phyloP scores from a whole-genome alignment of 2,113 vertebrate genomes.

The Pao palembangensis region DNA sequence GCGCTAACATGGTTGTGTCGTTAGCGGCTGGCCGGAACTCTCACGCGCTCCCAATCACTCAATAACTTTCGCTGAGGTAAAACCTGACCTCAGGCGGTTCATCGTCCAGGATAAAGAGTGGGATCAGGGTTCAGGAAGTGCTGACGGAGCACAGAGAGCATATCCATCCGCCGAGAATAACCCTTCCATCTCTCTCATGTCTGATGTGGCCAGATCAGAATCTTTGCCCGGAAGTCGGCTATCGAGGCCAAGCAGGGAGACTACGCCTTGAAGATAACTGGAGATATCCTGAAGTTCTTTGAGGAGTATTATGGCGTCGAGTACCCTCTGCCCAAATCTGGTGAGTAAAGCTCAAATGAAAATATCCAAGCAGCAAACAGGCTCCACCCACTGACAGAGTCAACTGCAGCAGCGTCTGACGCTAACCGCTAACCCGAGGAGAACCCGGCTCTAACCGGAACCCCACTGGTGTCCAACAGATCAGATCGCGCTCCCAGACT shows the following conservation, averaged over 20 bases:
- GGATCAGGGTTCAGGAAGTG: background rate
- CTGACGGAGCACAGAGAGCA: background rate
- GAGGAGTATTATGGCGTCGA: conserved; percentile 67
- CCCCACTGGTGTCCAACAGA: conserved; percentile 45
- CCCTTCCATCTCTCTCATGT: background rate
- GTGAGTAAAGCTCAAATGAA: conserved; percentile 60
- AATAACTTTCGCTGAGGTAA: no score
- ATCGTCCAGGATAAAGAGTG: no score
- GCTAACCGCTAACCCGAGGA: no score
- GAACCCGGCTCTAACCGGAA: no score
- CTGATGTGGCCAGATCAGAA: conserved; percentile 77
- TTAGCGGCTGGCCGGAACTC: no score
- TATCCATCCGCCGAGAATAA: background rate
- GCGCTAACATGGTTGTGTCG: no score
- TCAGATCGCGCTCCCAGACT: conserved; percentile 79
- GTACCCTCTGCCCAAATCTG: conserved; percentile 87
- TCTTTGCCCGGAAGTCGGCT: conserved; percentile 84
- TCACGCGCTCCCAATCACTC: no score
- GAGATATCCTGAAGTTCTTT: conserved; percentile 83
- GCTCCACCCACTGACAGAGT: background rate
- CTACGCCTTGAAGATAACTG: conserved; percentile 78
- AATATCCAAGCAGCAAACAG: background rate
- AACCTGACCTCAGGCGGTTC: no score
- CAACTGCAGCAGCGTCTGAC: background rate
- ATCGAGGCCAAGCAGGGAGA: conserved; percentile 62